Base-by-base conservation (phyloP, 2,113 vertebrate species). In the Sisor rabdophorus region DNA sequence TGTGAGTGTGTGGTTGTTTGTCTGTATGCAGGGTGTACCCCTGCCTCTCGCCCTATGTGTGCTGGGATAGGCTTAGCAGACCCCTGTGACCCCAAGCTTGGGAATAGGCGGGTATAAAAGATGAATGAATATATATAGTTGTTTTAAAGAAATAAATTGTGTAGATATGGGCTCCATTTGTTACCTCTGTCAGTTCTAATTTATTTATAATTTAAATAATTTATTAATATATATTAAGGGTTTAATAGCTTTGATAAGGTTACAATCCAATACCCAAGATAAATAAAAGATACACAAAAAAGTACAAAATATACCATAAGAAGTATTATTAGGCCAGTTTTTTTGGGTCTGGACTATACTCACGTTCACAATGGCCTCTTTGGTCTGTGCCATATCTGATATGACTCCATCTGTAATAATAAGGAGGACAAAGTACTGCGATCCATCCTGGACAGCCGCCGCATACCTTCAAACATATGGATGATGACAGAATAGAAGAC, bases 331-430 rank as follows among this genome's bases (percentile, higher is more conserved):
- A 54, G 40, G 58, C 17, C 16, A 40, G 12, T 1, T 22, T 56
- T 48, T 72, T 47, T 22, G n/a, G 7, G 15, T 22, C 22, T 44
- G 22, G 16, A 26, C 24, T 32, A 15, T 71, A 83, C 94, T 94
- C 89, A 98, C 96, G 2, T 96, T 96, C 61, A 98, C 96, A 0
- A 98, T 98, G 81, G 96, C 96, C 87, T 98, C 96, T 92, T 98
- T 98, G 84, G 96, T 98, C 89, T 98, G 95, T 0, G 95, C 94
- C 96, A 98, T 98, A 89, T 98, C 96, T 0, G 96, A 98, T 82
- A 98, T 98, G 85, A 98, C 96, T 0, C 96, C 96, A 0, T 98
- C 96, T 0, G 96, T 98, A 89, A 98, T 96, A 90, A 98, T 98
- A 84, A 98, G 95, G 60, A 98, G 93, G 77, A 98, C 90, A 0